Base-by-base conservation (phyloP, 2,113 vertebrate genomes). In the Calypte anna region DNA sequence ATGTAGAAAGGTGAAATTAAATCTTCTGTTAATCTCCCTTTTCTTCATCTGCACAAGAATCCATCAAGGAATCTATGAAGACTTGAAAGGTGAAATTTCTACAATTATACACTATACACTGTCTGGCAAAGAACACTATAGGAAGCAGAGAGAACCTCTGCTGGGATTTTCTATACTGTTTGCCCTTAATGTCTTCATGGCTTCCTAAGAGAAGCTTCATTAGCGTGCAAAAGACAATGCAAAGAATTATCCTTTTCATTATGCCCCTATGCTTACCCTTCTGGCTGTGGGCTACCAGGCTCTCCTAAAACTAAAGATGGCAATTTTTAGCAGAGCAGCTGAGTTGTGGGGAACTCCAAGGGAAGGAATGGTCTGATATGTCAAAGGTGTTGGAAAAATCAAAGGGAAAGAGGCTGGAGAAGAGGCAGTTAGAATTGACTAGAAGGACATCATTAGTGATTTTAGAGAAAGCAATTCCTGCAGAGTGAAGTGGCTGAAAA, bases 401-500 rank as follows among this genome's bases (percentile, higher is more conserved):
- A 96, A 94, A 95, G 57, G 70, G 77, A 96, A 89, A 93, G 58
- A 90, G 86, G 55, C 54, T 94, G 78, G 84, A 93, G 92, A 94
- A 94, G 90, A 88, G 94, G 82, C 3, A 5, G 85, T 92, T 94
- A 87, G 93, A 96, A 95, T 67, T 94, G 87, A 83, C 93, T 93
- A 88, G 96, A 94, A 94, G 91, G 84, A 95, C 92, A 93, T 97
- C 96, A 94, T 97, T 96, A 96, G 93, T 94, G 80, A 93, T 96
- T 96, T 96, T 72, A 91, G 91, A 94, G 81, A 97, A 94, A 95
- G 86, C 91, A 97, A 89, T 86, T 96, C 94, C 86, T 92, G 64
- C 50, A 61, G 90, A 76, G 88, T 97, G 96, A 97, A 97, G 97
- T 96, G 92, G 87, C 72, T 97, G 90, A 94, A 97, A 97, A 97